Evolutionary conservation across 2,113 vertebrate species (phyloP).

Genomic region (human): GRCh38 chr2:202636501-202637000

Average conservation of each 20-base stretch:
- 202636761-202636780: constrained; percentile 32
- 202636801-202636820: constrained; percentile 3
- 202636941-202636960: no score
- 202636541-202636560: not conserved
- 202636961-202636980: no score
- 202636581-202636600: constrained; percentile 36
- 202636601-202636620: not conserved
- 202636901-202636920: not conserved
- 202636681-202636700: constrained; percentile 1
- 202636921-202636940: no score
- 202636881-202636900: constrained; percentile 3
- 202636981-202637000: no score
- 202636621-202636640: not conserved
- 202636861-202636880: not conserved
- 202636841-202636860: constrained; percentile 14
- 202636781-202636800: not conserved
- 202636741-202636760: not conserved
- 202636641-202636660: not conserved
- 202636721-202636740: not conserved
- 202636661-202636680: not conserved
- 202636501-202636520: not conserved
- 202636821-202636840: not conserved
- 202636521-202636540: not conserved
- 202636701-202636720: not conserved
- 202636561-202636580: not conserved